These are phyloP conservation scores for Prinia subflava DNA, from an alignment of 2,113 vertebrate species.

Conservation along the genomic window DNA sequence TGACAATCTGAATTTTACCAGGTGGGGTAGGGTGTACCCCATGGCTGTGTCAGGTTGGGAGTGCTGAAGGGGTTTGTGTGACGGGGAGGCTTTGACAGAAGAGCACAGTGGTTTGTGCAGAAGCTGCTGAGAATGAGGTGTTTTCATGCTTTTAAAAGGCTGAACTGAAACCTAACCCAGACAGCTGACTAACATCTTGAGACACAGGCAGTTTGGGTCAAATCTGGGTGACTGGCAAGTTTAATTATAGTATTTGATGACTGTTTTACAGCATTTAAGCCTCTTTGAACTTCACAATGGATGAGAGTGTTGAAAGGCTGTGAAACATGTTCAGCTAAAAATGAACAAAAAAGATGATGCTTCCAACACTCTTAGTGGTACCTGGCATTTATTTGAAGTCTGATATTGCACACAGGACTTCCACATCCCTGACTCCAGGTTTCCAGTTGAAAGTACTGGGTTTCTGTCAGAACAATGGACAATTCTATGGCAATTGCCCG, in stretches of 20 bases:
- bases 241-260: constrained; percentile 51
- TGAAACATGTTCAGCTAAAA: constrained; percentile 25
- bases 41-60: not conserved
- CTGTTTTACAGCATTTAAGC: constrained; percentile 44
- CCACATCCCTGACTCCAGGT: not conserved
- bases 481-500: not conserved
- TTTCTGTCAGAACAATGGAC: not conserved
- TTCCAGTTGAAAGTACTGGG: not conserved
- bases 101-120: not conserved
- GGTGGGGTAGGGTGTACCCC: not conserved
- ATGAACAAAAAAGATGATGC: not conserved
- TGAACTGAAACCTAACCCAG: not conserved
- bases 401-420: not conserved
- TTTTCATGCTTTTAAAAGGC: not conserved
- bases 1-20: not conserved
- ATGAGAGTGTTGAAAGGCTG: constrained; percentile 34
- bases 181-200: constrained; percentile 41
- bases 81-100: not conserved
- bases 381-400: not conserved
- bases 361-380: not conserved
- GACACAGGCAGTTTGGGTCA: constrained; percentile 33
- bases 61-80: not conserved
- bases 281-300: constrained; percentile 36
- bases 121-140: not conserved
- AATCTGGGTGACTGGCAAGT: constrained; percentile 48